phyloP scores from a whole-genome alignment of 2,888 invertebrate species.

The Philonicus albiceps region DNA sequence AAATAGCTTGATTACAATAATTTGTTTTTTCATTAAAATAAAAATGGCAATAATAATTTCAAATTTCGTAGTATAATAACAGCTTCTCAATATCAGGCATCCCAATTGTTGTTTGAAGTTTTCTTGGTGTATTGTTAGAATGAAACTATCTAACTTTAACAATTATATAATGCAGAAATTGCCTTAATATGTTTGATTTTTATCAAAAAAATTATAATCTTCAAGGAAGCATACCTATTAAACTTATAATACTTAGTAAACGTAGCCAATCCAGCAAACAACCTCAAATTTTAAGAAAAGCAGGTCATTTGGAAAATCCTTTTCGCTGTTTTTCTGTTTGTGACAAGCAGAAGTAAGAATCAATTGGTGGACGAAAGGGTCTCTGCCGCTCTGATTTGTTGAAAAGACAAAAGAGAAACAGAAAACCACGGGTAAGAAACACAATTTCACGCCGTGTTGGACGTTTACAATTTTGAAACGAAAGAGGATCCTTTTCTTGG shows the following conservation, averaged over 20 bases:
- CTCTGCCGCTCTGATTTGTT: neutral
- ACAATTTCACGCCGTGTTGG: slow-evolving; percentile 63
- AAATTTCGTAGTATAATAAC: too few relatives aligned
- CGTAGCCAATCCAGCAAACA: neutral
- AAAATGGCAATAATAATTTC: too few relatives aligned
- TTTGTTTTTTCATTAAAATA: too few relatives aligned
- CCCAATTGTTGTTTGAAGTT: too few relatives aligned
- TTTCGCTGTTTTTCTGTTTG: slow-evolving; percentile 26
- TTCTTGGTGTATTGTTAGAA: too few relatives aligned
- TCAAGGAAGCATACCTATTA: neutral
- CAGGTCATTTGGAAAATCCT: slow-evolving; percentile 22
- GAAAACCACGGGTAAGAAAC: slow-evolving; percentile 52
- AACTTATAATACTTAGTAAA: neutral
- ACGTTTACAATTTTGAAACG: slow-evolving; percentile 55
- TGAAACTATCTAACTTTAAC: too few relatives aligned
- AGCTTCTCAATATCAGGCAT: too few relatives aligned
- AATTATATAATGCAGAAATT: too few relatives aligned
- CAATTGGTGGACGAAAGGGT: slow-evolving; percentile 35
- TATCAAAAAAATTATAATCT: neutral
- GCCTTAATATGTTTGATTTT: too few relatives aligned
- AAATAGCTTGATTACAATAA: too few relatives aligned
- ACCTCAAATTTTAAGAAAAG: neutral
- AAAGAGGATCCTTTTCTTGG: slow-evolving; percentile 31
- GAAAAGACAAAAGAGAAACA: slow-evolving; percentile 40
- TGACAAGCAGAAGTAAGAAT: slow-evolving; percentile 31